Evolutionary conservation across 2,113 vertebrate genomes (phyloP).

Genomic region (Sisor rabdophorus): DNA sequence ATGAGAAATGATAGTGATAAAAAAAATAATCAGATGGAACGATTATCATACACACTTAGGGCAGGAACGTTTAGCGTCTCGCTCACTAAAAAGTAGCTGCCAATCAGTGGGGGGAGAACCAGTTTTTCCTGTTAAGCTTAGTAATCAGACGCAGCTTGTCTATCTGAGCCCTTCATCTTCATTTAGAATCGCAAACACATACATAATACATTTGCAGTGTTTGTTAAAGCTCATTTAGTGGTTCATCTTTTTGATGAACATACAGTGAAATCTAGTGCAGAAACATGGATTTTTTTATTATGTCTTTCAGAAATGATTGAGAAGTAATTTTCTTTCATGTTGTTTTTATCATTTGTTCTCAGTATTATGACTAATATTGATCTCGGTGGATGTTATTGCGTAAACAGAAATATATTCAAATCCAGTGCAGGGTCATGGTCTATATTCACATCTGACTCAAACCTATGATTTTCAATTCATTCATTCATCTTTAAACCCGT

Average conservation of each 20-base stretch:
- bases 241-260: neutral
- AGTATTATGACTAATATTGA: too few relatives aligned
- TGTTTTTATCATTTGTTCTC: too few relatives aligned
- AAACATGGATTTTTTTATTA: too few relatives aligned
- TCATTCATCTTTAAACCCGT: too few relatives aligned
- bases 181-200: neutral
- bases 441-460: neutral
- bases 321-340: too few relatives aligned
- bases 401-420: neutral
- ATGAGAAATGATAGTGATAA: neutral
- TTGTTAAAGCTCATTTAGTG: neutral
- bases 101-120: slow-evolving; percentile 4
- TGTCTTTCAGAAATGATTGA: too few relatives aligned
- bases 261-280: neutral
- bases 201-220: neutral
- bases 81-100: neutral
- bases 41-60: neutral
- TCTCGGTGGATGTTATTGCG: neutral
- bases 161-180: neutral
- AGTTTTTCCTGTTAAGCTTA: slow-evolving; percentile 32
- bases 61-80: neutral
- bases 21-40: neutral
- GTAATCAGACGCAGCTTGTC: neutral
- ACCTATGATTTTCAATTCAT: neutral
- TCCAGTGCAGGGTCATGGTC: neutral